Evolutionary conservation across 2,888 invertebrate genomes (phyloP).

Genomic region (Leptinotarsa haldemani): DNA sequence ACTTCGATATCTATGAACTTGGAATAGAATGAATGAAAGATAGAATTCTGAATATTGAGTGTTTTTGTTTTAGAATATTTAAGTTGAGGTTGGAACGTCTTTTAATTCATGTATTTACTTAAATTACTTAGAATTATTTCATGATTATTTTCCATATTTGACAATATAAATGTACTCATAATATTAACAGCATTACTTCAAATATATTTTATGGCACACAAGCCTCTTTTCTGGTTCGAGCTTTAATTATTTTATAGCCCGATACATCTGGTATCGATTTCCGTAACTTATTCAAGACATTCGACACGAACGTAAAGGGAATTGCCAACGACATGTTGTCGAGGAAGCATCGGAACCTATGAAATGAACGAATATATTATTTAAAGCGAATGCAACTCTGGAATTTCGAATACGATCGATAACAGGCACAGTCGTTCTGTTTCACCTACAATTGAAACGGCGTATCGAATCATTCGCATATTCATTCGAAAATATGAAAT

Average conservation of each 20-base stretch:
- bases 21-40: too few relatives aligned
- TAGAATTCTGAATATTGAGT: too few relatives aligned
- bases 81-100: too few relatives aligned
- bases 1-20: too few relatives aligned
- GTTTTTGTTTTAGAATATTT: too few relatives aligned
- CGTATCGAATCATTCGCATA: neutral
- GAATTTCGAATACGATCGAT: neutral
- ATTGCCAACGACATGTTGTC: conserved; percentile 15
- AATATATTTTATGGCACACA: neutral
- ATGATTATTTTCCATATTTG: too few relatives aligned
- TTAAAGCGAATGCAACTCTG: conserved; percentile 4
- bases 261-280: neutral
- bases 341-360: conserved; percentile 2
- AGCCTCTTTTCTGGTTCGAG: neutral
- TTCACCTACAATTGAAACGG: neutral
- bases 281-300: conserved; percentile 6
- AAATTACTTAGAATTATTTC: too few relatives aligned
- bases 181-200: neutral
- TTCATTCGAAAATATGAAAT: neutral
- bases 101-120: too few relatives aligned
- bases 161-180: too few relatives aligned
- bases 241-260: conserved; percentile 7
- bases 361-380: conserved; percentile 16
- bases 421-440: neutral
- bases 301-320: conserved; percentile 4